phyloP scores from a whole-genome alignment of 2,797 vertebrate genomes.

The Hypotaenidia okinawae region DNA sequence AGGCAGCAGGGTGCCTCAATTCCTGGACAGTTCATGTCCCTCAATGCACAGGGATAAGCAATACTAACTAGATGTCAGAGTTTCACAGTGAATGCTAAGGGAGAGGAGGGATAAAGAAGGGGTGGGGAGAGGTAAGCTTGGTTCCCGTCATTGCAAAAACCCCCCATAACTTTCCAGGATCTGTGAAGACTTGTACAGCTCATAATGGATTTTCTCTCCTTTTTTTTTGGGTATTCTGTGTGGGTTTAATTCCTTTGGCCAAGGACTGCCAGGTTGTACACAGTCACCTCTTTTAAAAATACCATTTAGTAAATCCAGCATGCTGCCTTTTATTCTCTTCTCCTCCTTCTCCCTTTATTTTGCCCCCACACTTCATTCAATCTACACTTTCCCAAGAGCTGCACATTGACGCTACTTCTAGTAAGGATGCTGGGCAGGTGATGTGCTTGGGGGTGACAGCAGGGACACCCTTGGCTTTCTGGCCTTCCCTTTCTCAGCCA shows the following conservation, averaged over 20 bases:
- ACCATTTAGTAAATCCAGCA: background rate
- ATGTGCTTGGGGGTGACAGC: background rate
- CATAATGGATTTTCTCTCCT: background rate
- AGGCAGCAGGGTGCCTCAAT: background rate
- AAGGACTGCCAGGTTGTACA: background rate
- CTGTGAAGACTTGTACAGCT: background rate
- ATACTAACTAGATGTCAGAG: background rate
- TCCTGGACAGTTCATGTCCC: background rate
- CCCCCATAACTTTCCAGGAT: background rate
- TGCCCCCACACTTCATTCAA: background rate
- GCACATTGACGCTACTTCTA: background rate
- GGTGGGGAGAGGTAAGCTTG: background rate
- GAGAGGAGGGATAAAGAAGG: background rate
- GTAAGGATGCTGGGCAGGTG: background rate
- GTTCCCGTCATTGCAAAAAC: background rate
- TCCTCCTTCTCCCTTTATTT: background rate
- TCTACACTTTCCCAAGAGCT: background rate
- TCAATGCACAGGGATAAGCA: background rate
- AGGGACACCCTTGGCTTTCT: background rate
- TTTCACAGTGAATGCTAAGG: background rate
- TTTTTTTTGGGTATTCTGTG: background rate
- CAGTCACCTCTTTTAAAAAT: background rate
- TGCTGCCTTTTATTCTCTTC: background rate
- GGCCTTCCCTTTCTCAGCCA: background rate
- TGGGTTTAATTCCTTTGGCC: background rate